Base-by-base conservation (phyloP, 2,113 vertebrate genomes). In the Salminus brasiliensis region DNA sequence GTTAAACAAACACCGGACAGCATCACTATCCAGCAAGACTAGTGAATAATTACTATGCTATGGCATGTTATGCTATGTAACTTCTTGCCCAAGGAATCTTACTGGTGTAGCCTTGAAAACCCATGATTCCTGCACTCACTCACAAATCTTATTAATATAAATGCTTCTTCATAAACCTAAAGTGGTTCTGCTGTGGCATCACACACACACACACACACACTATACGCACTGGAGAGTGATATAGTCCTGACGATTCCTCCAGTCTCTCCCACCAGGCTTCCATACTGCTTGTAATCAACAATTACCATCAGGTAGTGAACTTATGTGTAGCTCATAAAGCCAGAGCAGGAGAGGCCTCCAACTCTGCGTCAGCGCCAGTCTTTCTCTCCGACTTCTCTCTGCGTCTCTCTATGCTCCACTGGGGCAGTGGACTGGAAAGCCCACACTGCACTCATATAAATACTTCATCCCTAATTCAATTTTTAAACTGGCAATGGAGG, bases 391-490 rank as follows among this genome's bases (percentile, higher is more conserved):
- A 15, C 49, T 78, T 59, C 49, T 78, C 67, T 72, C 70, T 55
- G 47, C 1, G 6, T 79, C 62, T 60, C 53, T 36, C 49, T 71
- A 2, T 73, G 13, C 74, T 53, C 36, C 39, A 49, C 34, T 47
- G 43, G 76, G 13, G 72, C 74, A 81, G 15, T 57, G 65, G 67
- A 80, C 72, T 86, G 74, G 72, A 84, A 81, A 85, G 78, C 72
- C 76, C 68, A 67, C 75, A 34, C 72, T 62, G 49, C 68, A 75
- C 81, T 57, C 60, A 4, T 83, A 83, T 85, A 85, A 85, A 83
- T 87, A 81, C 81, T 81, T 85, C 75, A 85, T 81, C 68, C n/a
- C 55, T 72, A 69, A 69, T 69, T 69, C 66, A 47, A 69, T 69
- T 69, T 69, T 84, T 84, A 80, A 83, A 83, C 53, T 43, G 1